Percentiles rank a stretch among this genome's conserved stretches.
These are phyloP conservation scores for Rhopalosiphum nymphaeae DNA, from an alignment of 2,888 invertebrate genomes.

Conservation along the genomic window DNA sequence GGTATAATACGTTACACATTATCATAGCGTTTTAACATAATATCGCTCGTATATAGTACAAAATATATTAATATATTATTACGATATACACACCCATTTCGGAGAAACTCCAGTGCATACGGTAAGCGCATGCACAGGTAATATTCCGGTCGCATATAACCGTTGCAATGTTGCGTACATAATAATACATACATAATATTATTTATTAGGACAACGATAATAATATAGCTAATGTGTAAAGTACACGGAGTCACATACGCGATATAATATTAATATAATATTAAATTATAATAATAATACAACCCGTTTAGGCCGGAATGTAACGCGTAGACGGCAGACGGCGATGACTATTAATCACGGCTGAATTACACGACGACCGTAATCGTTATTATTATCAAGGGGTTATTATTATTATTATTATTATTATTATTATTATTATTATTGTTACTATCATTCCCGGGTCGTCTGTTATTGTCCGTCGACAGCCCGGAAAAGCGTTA, in stretches of 20 bases:
- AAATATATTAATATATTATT: background rate
- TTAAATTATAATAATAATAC: background rate
- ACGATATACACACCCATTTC: slow-evolving; percentile 4
- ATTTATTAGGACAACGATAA: background rate
- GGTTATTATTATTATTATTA: background rate
- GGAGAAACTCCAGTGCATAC: background rate
- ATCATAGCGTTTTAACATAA: background rate
- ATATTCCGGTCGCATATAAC: background rate
- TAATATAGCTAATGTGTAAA: background rate
- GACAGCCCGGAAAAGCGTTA: background rate
- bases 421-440: background rate
- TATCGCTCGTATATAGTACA: background rate
- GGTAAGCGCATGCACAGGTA: background rate
- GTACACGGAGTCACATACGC: background rate
- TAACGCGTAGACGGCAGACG: background rate
- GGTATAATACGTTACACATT: background rate
- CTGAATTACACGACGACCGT: background rate
- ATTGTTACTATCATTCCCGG: background rate
- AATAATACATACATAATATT: background rate
- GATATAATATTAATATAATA: background rate
- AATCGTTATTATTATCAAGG: slow-evolving; percentile 7
- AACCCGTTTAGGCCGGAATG: background rate
- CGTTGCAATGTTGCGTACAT: background rate
- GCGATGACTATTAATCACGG: background rate
- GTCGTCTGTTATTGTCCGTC: slow-evolving; percentile 1